Base-by-base conservation (phyloP, 2,113 vertebrate genomes). In the Mobula birostris region DNA sequence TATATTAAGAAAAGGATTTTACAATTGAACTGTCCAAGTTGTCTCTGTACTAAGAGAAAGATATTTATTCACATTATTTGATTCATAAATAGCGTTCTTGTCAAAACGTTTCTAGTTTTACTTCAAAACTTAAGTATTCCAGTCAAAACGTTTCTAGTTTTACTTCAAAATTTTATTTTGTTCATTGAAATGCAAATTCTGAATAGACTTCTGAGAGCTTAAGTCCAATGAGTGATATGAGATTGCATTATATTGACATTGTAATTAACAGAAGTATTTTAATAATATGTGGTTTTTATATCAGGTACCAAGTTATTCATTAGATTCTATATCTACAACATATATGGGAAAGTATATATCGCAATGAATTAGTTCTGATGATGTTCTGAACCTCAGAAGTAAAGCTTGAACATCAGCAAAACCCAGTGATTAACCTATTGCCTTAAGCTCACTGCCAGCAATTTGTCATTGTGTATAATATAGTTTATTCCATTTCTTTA, bases 321-420 rank as follows among this genome's bases (percentile, higher is more conserved):
- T 40, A 29, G 36, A 76, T 40, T 93, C 11, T 56, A 29, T 74
- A 48, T 48, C 48, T 48, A 56, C 56, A 74, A 21, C 32, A 29
- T 70, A 76, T 9, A 70, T 66, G 56, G 70, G 70, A 56, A 93
- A 76, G 40, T 91, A 91, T 63, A 70, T 91, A 70, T 91, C 63
- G 40, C 91, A 76, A 40, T 93, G 91, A 72, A 40, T 93, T 93
- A 93, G 91, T 93, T 93, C 68, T 93, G 70, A 93, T 93, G 91
- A 93, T 93, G 91, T 56, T 93, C 36, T 48, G 74, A 74, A 56
- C 68, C 68, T 12, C 12, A 12, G 72, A 40, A 29, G 36, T 72
- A 93, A 93, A 74, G 70, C 70, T 56, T 93, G 91, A 93, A 74
- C 11, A 24, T 74, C 91, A 93, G 70, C 68, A 93, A 70, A 74